Base-by-base conservation (phyloP, 2,113 vertebrate species). In the Eulemur rufifrons region DNA sequence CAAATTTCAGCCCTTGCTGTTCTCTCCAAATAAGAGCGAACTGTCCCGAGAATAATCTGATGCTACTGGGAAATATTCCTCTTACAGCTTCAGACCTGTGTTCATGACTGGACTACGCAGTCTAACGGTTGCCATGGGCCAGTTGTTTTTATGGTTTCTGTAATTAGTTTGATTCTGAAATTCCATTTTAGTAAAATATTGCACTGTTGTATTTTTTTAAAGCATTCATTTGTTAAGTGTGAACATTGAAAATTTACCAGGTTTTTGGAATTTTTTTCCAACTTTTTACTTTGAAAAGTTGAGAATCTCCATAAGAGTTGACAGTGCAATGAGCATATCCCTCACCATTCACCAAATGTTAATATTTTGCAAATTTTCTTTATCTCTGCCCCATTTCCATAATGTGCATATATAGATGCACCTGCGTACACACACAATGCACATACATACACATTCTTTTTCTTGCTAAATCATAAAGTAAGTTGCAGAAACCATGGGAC, bases 231-330 rank as follows among this genome's bases (percentile, higher is more conserved):
- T 73, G 23, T 80, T 63, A 73, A 86, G 82, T n/a, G 39, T 59
- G 8, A 61, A 54, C 39, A 13, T 25, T 78, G 66, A 74, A 91
- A 83, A 69, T 42, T 37, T 11, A 39, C 73, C 4, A 3, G 71
- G 34, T 64, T 81, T 42, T 18, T 39, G 34, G 23, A 56, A 78
- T 47, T 37, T 82, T 78, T 78, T 39, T 47, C 27, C 32, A 54
- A 71, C 20, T 68, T 89, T 66, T 89, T 66, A 18, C 59, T 88
- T 83, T 86, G 66, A 89, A 84, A 93, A 82, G 42, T 50, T 85
- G 73, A 74, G 52, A 61, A 12, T 89, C n/a, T 77, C 50, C 17
- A 56, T 54, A 66, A 68, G 59, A 76, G 27, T 42, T 56, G 42
- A 90, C 27, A n/a, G 10, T 34, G 8, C n/a, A 64, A 7, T n/a